A percentile compares a stretch with the other conserved stretches of the same genome.
phyloP scores from a whole-genome alignment of 2,888 invertebrate species.

The Cremastinae sp. region DNA sequence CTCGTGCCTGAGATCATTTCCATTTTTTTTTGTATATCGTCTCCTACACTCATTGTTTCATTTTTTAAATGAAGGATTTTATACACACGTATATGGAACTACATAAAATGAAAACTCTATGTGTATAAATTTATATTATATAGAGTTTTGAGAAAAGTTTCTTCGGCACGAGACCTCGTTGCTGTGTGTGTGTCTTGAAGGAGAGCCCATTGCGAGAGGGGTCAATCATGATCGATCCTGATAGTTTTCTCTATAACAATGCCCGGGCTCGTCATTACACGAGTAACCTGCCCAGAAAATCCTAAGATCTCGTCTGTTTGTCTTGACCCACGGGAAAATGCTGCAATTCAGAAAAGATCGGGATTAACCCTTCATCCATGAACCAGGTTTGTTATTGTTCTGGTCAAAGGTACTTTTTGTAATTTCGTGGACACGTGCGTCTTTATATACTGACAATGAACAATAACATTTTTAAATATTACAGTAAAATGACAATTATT shows the following conservation, averaged over 20 bases:
- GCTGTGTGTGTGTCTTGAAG: slow-evolving; percentile 8
- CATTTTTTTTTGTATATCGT: slow-evolving; percentile 28
- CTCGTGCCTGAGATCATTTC: slow-evolving; percentile 51
- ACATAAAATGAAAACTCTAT: too few species aligned
- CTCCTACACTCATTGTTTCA: slow-evolving; percentile 7
- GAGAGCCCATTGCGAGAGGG: slow-evolving; percentile 19
- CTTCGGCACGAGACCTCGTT: slow-evolving; percentile 46
- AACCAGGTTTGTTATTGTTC: too few species aligned
- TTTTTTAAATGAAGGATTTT: slow-evolving; percentile 35
- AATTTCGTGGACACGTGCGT: too few species aligned
- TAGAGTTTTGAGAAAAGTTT: slow-evolving; percentile 20
- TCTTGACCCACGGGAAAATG: background rate
- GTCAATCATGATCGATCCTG: slow-evolving; percentile 38
- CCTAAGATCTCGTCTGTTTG: background rate
- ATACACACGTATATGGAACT: too few species aligned
- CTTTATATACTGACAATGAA: too few species aligned
- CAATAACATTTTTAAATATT: too few species aligned
- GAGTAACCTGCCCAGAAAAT: slow-evolving; percentile 9
- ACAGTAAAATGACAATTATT: too few species aligned
- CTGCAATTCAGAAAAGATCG: background rate
- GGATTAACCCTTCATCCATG: too few species aligned
- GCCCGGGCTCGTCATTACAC: slow-evolving; percentile 28
- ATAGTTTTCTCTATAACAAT: slow-evolving; percentile 47
- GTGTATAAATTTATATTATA: too few species aligned
- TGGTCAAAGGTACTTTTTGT: too few species aligned